Evolutionary conservation across 2,888 invertebrate genomes (phyloP), one percentile per base, ranked within the genome.

Genomic region (Sialis lutaria): DNA sequence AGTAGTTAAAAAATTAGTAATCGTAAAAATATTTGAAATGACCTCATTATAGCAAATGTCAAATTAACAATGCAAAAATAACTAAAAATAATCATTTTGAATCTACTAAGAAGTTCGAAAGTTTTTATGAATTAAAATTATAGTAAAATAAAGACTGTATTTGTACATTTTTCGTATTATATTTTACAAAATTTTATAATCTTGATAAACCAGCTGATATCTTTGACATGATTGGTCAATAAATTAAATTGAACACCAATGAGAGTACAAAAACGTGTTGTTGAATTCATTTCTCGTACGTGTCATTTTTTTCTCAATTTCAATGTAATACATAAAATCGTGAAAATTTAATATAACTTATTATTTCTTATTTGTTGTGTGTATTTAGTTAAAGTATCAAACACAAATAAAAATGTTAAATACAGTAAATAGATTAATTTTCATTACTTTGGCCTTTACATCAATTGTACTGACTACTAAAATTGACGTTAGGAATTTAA

Each of bases 401-500:
- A 22, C 22, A 22, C 22, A 37, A 37, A 7, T 37, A 37, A 10
- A 10, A 6, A 6, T 10, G 37, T 37, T 7, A 6, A 37, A 37
- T 6, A 37, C 12, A 37, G 12, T 37, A 12, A 37, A 37, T 6
- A n/a, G 12, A 10, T 37, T 37, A 4, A 37, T 37, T 37, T 12
- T 37, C 8, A 10, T 37, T 12, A 5, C 37, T 10, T 7, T 6
- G 6, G 6, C 8, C 6, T 37, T 37, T 8, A 1, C 12, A 12
- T 37, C 7, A 37, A 12, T 37, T 37, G n/a, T 37, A 7, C 5
- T 12, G 6, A 12, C n/a, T 10, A 8, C 5, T 22, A 60, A 64
- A 51, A 58, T 69, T 46, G 62, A 70, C 53, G 55, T 58, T 41
- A 60, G 62, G 42, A 62, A 67, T 54, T 57, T 67, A 22, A 58